phyloP scores from a whole-genome alignment of 2,113 vertebrate species.

The Platysteira castanea region DNA sequence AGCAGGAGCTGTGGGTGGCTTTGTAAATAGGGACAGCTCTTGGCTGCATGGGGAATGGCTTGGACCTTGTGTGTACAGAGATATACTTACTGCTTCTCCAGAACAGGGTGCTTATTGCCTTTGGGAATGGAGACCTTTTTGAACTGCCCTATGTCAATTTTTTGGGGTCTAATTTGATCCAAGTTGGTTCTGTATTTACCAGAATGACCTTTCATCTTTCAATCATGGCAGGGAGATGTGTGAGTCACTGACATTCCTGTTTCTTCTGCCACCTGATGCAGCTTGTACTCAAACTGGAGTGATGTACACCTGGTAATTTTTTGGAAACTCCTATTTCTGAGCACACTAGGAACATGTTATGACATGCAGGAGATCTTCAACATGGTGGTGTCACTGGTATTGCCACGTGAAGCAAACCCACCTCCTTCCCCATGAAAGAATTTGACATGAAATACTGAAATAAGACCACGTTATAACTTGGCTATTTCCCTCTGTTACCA shows the following conservation, averaged over 20 bases:
- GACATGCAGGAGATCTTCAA: background rate
- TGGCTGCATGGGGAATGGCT: background rate
- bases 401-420: background rate
- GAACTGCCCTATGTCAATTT: background rate
- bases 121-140: background rate
- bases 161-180: background rate
- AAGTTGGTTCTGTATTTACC: background rate
- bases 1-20: background rate
- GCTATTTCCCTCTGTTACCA: background rate
- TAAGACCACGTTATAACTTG: background rate
- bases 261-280: background rate
- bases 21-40: background rate
- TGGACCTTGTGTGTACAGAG: background rate
- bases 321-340: background rate
- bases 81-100: background rate
- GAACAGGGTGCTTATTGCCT: background rate
- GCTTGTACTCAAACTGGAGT: background rate
- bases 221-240: rapidly evolving
- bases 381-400: background rate
- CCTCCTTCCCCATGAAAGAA: background rate
- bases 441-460: background rate
- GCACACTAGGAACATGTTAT: background rate
- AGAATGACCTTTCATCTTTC: background rate
- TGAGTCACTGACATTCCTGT: background rate
- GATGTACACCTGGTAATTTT: background rate